Conservation (phyloP, 1,140 invertebrate species). For the Lordiphosa stackelbergi region DNA sequence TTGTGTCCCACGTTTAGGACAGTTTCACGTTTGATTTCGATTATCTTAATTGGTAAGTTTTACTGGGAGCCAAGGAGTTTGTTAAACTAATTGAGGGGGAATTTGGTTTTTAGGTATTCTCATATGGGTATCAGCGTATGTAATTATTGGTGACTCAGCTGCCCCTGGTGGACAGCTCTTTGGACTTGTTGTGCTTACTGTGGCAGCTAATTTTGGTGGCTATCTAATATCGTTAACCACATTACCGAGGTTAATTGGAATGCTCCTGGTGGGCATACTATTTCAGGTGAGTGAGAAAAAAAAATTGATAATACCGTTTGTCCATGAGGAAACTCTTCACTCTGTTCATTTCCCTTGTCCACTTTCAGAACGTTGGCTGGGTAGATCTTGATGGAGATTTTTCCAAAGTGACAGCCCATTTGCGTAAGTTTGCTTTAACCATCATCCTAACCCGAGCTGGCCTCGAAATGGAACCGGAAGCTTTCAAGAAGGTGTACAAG, state of each 20-base stretch:
- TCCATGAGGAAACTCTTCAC: no score
- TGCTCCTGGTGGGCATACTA: constrained; percentile 89
- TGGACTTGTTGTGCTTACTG: constrained; percentile 84
- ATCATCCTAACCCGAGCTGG: constrained; percentile 96
- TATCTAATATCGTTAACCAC: constrained; percentile 86
- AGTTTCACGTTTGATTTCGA: constrained; percentile 84
- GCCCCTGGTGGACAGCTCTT: constrained; percentile 89
- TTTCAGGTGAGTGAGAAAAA: constrained; percentile 78
- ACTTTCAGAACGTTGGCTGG: constrained; percentile 83
- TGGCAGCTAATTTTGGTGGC: constrained; percentile 89
- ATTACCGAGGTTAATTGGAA: constrained; percentile 91
- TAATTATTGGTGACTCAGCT: constrained; percentile 85
- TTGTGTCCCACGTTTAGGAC: constrained; percentile 88
- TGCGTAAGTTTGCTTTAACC: constrained; percentile 92
- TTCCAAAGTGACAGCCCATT: constrained; percentile 80
- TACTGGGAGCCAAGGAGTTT: background rate
- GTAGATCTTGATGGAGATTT: constrained; percentile 84
- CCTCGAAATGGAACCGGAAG: constrained; percentile 91
- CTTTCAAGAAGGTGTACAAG: constrained; percentile 87
- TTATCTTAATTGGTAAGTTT: constrained; percentile 82
- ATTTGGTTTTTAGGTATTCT: constrained; percentile 79
- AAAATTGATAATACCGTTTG: no score
- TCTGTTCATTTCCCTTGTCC: background rate
- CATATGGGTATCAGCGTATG: constrained; percentile 86
- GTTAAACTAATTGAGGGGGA: background rate